Evolutionary conservation across 1,140 invertebrate species (phyloP), one percentile per base, ranked within the genome.

Genomic region (Neotoxoptera formosana): DNA sequence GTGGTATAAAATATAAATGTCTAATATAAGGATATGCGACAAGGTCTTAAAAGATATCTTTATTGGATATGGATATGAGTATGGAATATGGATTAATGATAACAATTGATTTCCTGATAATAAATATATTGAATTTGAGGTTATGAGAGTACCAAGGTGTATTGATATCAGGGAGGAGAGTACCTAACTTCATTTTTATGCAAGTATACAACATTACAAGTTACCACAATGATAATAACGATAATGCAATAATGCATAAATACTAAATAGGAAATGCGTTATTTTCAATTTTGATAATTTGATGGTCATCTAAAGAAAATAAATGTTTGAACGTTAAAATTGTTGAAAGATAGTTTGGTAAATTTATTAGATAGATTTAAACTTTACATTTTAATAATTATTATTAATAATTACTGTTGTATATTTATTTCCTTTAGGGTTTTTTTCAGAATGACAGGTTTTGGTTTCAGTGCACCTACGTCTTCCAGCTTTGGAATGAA

Each of bases 391-490:
- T 4, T 67, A 67, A n/a, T n/a, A 60, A 30, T 60, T 30, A 9
- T 30, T 3, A 60, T 30, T 56, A 25, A 56, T 23, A 30, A 60
- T 60, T 67, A 11, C 8, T 67, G 11, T 60, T 30, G 14, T 67
- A 51, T 67, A 67, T 30, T 53, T 53, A 2, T 53, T 53, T 53
- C 20, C 21, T 53, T 53, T 53, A 53, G 51, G 51, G 7, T 21
- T 53, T 53, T 21, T 53, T 53, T 45, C 53, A 92, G 95, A 94
- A 94, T 94, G 91, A 94, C 94, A 76, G 94, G 94, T 41, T 96
- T 96, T 94, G 95, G 96, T 41, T 90, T 90, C 23, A 41, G 30
- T 30, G 94, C 94, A 21, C 94, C 95, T 0, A 95, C 96, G 0
- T 95, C 95, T 6, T 95, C 94, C n/a, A 94, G 94, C 23, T 94